Evolutionary conservation across 2,888 invertebrate species (phyloP).

Genomic region (Caenorhabditis japonica): DNA sequence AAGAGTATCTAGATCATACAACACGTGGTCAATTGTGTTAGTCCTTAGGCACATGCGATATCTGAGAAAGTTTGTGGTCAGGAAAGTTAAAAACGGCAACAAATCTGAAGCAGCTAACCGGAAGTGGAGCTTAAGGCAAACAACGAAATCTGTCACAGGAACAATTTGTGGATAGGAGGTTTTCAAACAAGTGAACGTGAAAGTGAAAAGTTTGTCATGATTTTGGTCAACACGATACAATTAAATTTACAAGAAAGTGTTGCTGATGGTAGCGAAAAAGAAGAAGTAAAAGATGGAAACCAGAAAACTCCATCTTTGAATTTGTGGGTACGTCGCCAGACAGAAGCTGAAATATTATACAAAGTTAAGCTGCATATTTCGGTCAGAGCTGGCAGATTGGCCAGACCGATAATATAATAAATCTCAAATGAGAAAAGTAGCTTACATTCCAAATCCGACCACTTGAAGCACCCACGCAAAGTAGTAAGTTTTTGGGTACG

Average conservation of each 20-base stretch:
- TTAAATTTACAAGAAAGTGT: slow-evolving; percentile 39
- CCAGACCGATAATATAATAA: too few relatives aligned
- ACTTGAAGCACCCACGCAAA: slow-evolving; percentile 36
- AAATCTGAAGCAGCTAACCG: slow-evolving; percentile 31
- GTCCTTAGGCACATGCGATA: slow-evolving; percentile 23
- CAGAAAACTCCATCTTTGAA: slow-evolving; percentile 41
- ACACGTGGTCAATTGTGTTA: slow-evolving; percentile 34
- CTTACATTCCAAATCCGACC: slow-evolving; percentile 37
- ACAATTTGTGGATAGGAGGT: slow-evolving; percentile 5
- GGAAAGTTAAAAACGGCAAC: slow-evolving; percentile 20
- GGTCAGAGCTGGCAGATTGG: too few relatives aligned
- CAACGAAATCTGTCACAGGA: slow-evolving; percentile 33
- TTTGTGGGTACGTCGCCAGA: slow-evolving; percentile 38
- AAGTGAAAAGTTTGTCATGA: slow-evolving; percentile 9
- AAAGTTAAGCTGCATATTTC: too few relatives aligned
- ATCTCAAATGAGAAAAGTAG: too few relatives aligned
- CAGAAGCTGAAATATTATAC: slow-evolving; percentile 44
- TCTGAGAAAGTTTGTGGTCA: slow-evolving; percentile 17
- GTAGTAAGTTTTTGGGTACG: slow-evolving; percentile 44
- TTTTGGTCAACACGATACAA: neutral
- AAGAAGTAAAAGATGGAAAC: slow-evolving; percentile 37
- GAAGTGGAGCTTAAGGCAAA: slow-evolving; percentile 23
- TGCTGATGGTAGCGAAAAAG: slow-evolving; percentile 47
- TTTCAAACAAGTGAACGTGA: slow-evolving; percentile 29
- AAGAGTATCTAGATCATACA: slow-evolving; percentile 50